Percentiles rank a stretch among this genome's conserved stretches.
Evolutionary conservation across 2,888 invertebrate genomes (phyloP).

Genomic region (Elysia crispata): DNA sequence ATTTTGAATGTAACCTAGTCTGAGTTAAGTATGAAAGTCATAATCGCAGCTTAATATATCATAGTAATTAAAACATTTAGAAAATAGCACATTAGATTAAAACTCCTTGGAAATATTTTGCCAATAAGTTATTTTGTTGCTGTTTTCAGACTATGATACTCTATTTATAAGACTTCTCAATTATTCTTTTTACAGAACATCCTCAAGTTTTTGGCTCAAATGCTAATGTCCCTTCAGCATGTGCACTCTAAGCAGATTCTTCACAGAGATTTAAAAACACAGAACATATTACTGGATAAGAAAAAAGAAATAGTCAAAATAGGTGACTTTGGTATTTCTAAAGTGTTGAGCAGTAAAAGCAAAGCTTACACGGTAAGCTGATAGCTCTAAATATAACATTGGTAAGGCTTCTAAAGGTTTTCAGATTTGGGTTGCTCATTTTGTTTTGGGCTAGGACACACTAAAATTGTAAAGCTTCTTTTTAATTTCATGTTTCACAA

Average conservation of each 20-base stretch:
- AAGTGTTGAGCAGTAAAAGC: constrained; percentile 83
- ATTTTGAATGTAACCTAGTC: not conserved
- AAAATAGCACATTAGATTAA: too few species aligned
- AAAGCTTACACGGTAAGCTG: constrained; percentile 78
- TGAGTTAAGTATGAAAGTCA: not conserved
- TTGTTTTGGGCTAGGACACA: too few species aligned
- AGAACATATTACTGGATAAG: constrained; percentile 88
- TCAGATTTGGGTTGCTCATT: too few species aligned
- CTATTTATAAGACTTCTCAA: not conserved
- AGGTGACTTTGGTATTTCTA: constrained; percentile 91
- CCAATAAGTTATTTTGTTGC: not conserved
- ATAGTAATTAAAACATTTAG: too few species aligned
- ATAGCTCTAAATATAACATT: too few species aligned
- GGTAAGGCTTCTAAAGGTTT: too few species aligned
- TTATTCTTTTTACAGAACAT: constrained; percentile 81
- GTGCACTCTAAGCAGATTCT: constrained; percentile 88
- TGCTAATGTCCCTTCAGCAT: constrained; percentile 87
- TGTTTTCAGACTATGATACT: not conserved
- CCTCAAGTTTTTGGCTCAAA: constrained; percentile 85
- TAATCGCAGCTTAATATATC: too few species aligned
- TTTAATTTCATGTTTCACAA: too few species aligned
- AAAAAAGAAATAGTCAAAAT: constrained; percentile 86
- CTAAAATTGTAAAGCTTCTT: too few species aligned
- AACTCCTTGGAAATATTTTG: too few species aligned
- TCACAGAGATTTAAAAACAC: constrained; percentile 90